These are phyloP conservation scores for Tor tambroides DNA, from an alignment of 2,113 vertebrate genomes.

Conservation along the genomic window DNA sequence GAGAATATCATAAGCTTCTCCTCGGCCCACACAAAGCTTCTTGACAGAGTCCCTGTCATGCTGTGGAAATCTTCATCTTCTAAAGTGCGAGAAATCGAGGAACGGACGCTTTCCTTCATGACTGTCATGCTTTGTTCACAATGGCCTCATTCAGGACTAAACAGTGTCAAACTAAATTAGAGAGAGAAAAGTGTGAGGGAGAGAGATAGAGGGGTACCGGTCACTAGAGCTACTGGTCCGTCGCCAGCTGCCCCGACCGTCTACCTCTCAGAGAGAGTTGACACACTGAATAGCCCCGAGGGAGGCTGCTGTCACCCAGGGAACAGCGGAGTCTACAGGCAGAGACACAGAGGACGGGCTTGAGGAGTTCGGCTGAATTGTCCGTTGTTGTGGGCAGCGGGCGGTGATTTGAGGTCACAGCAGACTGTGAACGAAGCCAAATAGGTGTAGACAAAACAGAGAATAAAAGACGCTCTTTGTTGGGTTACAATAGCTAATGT, in stretches of 20 bases:
- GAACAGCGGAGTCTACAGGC: slow-evolving; percentile 28
- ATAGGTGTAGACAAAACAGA: slow-evolving; percentile 10
- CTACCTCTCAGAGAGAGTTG: slow-evolving; percentile 26
- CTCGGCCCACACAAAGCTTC: slow-evolving; percentile 15
- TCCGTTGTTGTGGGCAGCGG: slow-evolving; percentile 38
- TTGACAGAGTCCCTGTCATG: not conserved
- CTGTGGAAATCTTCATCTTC: slow-evolving; percentile 40
- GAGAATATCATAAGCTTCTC: slow-evolving; percentile 28
- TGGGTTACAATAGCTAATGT: not conserved
- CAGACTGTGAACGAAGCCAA: slow-evolving; percentile 7
- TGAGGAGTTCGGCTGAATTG: slow-evolving; percentile 12
- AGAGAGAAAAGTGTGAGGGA: slow-evolving; percentile 4
- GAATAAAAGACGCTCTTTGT: not conserved
- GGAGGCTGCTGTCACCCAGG: slow-evolving; percentile 41
- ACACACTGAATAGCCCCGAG: slow-evolving; percentile 31
- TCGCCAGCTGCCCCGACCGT: slow-evolving; percentile 1
- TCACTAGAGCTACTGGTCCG: slow-evolving; percentile 5
- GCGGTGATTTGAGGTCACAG: slow-evolving; percentile 40
- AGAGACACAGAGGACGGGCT: not conserved
- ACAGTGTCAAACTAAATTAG: slow-evolving; percentile 45
- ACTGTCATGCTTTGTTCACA: slow-evolving; percentile 8
- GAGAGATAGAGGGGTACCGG: not conserved
- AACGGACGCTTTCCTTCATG: not conserved
- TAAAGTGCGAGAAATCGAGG: slow-evolving; percentile 9
- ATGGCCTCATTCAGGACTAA: slow-evolving; percentile 27